Conservation (phyloP, 2,113 vertebrate genomes). For the Sinosuthora webbiana region DNA sequence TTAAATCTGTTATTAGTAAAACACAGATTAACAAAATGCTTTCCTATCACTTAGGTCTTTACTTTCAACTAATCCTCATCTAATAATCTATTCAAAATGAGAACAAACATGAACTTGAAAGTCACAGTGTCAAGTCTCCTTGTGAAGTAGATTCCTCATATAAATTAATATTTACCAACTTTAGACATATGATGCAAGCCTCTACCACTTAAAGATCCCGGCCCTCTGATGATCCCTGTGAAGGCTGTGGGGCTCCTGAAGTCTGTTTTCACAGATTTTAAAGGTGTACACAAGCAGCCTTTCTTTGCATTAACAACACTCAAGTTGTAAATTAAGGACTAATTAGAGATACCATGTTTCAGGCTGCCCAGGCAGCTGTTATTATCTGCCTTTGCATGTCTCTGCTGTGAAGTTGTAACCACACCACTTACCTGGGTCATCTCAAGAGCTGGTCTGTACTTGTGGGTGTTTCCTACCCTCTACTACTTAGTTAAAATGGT, state of each 20-base stretch:
- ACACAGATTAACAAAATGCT: background rate
- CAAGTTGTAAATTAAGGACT: constrained; percentile 25
- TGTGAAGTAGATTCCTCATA: background rate
- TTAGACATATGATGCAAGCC: background rate
- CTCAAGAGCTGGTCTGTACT: background rate
- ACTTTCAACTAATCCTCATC: background rate
- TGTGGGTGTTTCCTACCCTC: background rate
- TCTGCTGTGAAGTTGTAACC: background rate
- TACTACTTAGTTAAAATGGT: background rate
- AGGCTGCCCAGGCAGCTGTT: constrained; percentile 22
- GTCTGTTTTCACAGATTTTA: constrained; percentile 27
- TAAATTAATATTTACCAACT: constrained; percentile 21
- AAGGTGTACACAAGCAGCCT: background rate
- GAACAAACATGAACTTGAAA: background rate
- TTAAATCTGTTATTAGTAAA: constrained; percentile 14
- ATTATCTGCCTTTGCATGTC: constrained; percentile 29
- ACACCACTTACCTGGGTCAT: background rate
- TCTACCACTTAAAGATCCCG: background rate
- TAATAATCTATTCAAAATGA: background rate
- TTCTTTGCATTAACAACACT: constrained; percentile 15
- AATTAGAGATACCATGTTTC: constrained; percentile 14
- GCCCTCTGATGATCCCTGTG: background rate
- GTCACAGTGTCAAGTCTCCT: background rate
- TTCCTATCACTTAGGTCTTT: background rate
- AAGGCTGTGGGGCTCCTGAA: background rate